These are phyloP conservation scores for Rafetus swinhoei DNA, from an alignment of 2,113 vertebrate species.

Conservation along the genomic window DNA sequence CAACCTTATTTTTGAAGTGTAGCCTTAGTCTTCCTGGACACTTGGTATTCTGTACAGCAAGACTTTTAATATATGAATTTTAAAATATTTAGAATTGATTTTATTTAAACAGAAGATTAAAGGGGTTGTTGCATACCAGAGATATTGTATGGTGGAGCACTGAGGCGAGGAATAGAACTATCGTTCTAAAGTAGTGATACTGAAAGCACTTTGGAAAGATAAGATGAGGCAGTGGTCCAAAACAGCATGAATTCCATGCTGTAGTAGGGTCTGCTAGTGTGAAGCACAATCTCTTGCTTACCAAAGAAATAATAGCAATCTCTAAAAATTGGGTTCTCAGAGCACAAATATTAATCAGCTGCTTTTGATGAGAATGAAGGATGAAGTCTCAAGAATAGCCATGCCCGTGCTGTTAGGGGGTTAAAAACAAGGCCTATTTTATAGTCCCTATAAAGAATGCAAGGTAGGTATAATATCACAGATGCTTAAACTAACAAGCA, in stretches of 20 bases:
- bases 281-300: not conserved
- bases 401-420: slow-evolving; percentile 13
- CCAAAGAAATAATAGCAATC: not conserved
- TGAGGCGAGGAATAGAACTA: not conserved
- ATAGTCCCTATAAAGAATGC: not conserved
- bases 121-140: not conserved
- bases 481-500: not conserved
- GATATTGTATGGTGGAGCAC: not conserved
- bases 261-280: not conserved
- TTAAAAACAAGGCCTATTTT: slow-evolving; percentile 9
- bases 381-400: slow-evolving; percentile 7
- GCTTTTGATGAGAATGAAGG: not conserved
- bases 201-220: not conserved
- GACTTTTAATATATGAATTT: not conserved
- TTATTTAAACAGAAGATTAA: not conserved
- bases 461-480: not conserved
- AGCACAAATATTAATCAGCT: not conserved
- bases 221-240: not conserved
- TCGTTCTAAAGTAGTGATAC: not conserved
- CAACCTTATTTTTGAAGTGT: not conserved
- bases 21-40: not conserved
- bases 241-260: not conserved
- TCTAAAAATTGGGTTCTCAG: not conserved
- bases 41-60: not conserved
- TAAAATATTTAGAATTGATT: not conserved